A percentile compares a stretch with the other conserved stretches of the same genome.
Conservation (phyloP, 2,797 vertebrate species). For the Columba guinea region DNA sequence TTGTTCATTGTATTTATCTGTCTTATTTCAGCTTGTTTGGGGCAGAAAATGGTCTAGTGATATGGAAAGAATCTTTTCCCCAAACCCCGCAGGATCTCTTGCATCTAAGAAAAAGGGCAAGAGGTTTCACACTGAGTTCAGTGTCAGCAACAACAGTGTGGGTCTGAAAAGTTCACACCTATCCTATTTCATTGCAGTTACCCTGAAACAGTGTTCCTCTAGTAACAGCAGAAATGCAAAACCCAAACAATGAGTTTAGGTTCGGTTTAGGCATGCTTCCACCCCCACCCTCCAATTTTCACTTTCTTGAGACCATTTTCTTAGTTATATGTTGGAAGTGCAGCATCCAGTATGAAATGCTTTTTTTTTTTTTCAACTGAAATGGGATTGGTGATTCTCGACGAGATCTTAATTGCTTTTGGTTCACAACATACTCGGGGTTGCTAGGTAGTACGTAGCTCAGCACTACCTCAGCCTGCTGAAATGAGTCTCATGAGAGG, state of each 20-base stretch:
- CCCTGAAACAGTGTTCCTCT: not conserved
- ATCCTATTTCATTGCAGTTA: not conserved
- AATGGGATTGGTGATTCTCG: conserved; percentile 25
- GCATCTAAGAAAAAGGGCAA: not conserved
- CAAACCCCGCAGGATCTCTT: not conserved
- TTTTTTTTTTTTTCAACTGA: not conserved
- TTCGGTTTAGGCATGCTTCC: not conserved
- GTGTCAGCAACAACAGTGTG: not conserved
- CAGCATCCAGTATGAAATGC: not conserved
- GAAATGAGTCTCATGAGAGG: conserved; percentile 22
- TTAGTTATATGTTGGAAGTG: not conserved
- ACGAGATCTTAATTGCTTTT: conserved; percentile 49
- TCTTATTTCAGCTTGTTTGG: not conserved
- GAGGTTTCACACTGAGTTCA: not conserved
- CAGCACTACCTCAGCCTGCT: not conserved
- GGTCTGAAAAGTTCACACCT: not conserved
- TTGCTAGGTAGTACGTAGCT: conserved; percentile 45
- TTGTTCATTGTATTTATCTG: not conserved
- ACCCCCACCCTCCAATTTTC: not conserved
- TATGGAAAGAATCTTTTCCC: not conserved
- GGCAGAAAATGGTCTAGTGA: not conserved
- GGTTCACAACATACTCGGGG: not conserved
- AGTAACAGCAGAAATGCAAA: conserved; percentile 6
- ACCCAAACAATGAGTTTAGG: not conserved
- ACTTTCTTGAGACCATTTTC: not conserved